phyloP scores from a whole-genome alignment of 1,140 invertebrate species.

The Hestina assimilis region DNA sequence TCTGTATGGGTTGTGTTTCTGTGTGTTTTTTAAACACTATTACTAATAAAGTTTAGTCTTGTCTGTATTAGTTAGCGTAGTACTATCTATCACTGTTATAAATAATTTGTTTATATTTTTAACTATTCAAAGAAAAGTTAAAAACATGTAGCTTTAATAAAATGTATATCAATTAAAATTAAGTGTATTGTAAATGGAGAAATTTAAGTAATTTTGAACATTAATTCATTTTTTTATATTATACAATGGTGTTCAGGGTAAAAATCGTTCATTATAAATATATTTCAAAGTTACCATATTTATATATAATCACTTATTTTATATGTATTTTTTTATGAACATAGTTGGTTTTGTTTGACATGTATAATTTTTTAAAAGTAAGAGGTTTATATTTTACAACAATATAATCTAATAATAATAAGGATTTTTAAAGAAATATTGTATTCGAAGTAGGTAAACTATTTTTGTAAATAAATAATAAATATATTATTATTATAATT shows the following conservation, averaged over 20 bases:
- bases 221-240: neutral
- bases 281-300: neutral
- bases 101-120: neutral
- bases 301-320: neutral
- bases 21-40: too few relatives aligned
- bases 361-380: too few relatives aligned
- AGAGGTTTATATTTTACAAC: too few relatives aligned
- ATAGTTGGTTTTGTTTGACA: too few relatives aligned
- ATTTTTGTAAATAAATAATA: neutral
- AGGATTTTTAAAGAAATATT: too few relatives aligned
- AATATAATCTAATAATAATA: too few relatives aligned
- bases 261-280: neutral
- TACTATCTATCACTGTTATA: neutral
- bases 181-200: neutral
- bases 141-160: slow-evolving; percentile 1
- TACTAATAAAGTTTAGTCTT: too few relatives aligned
- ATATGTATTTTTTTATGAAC: too few relatives aligned
- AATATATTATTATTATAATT: neutral
- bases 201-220: neutral
- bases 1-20: too few relatives aligned
- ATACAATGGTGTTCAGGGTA: slow-evolving; percentile 1
- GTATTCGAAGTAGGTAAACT: too few relatives aligned
- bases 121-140: neutral
- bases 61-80: too few relatives aligned
- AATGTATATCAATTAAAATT: neutral